Evolutionary conservation across 2,113 vertebrate species (phyloP).

Genomic region (Hyla sarda): DNA sequence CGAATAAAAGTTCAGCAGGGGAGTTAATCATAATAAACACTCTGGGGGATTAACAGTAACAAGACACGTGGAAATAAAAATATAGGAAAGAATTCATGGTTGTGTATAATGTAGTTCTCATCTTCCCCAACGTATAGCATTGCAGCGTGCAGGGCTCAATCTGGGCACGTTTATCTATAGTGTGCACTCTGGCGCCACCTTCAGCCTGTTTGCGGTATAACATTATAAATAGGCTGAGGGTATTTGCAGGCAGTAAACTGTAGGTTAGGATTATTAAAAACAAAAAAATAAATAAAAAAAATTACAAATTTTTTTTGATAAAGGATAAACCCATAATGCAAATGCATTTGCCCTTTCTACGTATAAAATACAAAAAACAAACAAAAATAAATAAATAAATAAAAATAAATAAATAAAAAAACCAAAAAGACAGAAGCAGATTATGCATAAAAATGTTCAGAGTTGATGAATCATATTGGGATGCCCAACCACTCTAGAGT

Average conservation of each 20-base stretch:
- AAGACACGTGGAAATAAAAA: conserved; percentile 30
- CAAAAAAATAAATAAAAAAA: too few relatives aligned
- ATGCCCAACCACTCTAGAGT: too few relatives aligned
- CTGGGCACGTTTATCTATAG: background rate
- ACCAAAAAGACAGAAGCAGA: too few relatives aligned
- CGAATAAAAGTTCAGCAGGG: conserved; percentile 42
- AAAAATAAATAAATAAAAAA: too few relatives aligned
- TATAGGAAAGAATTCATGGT: conserved; percentile 24
- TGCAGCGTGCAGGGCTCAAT: background rate
- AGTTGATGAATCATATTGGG: too few relatives aligned
- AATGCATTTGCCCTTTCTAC: background rate
- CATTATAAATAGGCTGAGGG: background rate
- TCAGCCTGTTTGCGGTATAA: background rate
- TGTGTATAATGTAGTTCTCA: conserved; percentile 7
- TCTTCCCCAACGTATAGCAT: background rate
- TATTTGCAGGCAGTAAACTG: background rate
- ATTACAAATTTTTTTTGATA: too few relatives aligned
- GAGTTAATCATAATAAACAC: conserved; percentile 48
- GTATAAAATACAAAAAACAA: too few relatives aligned
- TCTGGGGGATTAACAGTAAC: conserved; percentile 34
- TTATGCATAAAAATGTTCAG: too few relatives aligned
- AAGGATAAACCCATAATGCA: too few relatives aligned
- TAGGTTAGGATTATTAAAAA: background rate
- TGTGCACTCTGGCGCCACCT: conserved; percentile 44
- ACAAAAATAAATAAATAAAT: too few relatives aligned